Base-by-base conservation (phyloP, 2,113 vertebrate species). In the Macrotus californicus region DNA sequence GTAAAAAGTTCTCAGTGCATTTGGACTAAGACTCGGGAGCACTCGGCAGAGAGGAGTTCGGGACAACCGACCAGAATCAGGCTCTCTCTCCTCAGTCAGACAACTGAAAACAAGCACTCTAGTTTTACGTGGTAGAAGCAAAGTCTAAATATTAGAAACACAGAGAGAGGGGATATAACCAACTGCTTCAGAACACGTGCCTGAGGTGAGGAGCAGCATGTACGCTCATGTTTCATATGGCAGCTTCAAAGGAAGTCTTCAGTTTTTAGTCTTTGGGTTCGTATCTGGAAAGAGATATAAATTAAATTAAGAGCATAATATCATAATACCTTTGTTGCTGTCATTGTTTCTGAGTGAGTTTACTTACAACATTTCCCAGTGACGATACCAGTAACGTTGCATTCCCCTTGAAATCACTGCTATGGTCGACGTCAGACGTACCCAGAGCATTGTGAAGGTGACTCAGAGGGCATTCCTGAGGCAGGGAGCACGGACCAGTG, bases 221-320 rank as follows among this genome's bases (percentile, higher is more conserved):
- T 29, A 83, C 59, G 92, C 95, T 94, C 81, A n/a, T 24, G 83
- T 50, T 82, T 2, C 3, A 29, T 64, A 64, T 56, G 94, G 97
- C 93, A 95, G 97, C 34, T 93, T 98, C 84, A 31, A 36, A 29
- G 54, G 91, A 41, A 70, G 29, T 5, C 69, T 75, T 56, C 66
- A 9, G 76, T 31, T 52, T 91, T 98, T 93, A 99, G 94, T 98
- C 98, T 82, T 98, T 98, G 67, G 98, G 87, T 87, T 99, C 98
- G 0, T 99, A 98, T 29, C 98, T 98, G 64, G 56, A 90, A 86
- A 87, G 69, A 96, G 70, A 43, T 4, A 34, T 11, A 94, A 84
- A 89, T 82, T 12, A 95, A 75, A 89, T 66, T 64, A n/a, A 85
- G 84, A 77, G 19, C 13, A 75, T 9, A 36, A 4, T 3, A 12